These are phyloP conservation scores for Tachypleus tridentatus DNA, from an alignment of 1,140 invertebrate species.

Conservation along the genomic window DNA sequence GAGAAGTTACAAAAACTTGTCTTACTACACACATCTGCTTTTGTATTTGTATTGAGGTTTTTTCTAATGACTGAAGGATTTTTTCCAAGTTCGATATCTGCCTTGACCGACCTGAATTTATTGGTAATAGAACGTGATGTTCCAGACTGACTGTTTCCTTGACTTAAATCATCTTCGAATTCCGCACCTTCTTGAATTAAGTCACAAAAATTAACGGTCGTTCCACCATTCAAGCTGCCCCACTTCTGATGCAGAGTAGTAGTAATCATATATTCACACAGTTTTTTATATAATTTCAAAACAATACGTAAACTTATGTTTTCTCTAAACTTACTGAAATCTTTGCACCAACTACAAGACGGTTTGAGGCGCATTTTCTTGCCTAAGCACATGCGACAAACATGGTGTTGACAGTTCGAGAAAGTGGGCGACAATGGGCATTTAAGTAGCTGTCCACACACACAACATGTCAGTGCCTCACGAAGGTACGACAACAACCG, in stretches of 20 bases:
- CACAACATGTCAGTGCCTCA: conserved; percentile 73
- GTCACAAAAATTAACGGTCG: conserved; percentile 49
- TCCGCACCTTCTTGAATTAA: conserved; percentile 64
- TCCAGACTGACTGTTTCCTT: background rate
- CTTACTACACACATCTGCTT: conserved; percentile 1
- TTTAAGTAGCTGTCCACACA: conserved; percentile 67
- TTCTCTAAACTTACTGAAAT: conserved; percentile 66
- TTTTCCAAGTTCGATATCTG: background rate
- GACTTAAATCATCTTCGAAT: conserved; percentile 56
- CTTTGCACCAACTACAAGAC: conserved; percentile 69
- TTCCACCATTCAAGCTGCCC: conserved; percentile 36
- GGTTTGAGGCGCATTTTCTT: conserved; percentile 72
- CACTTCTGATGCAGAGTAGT: conserved; percentile 50
- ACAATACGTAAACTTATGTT: conserved; percentile 67
- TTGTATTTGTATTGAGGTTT: background rate
- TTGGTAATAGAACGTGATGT: background rate
- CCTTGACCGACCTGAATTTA: background rate
- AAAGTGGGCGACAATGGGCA: conserved; percentile 67
- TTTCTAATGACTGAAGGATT: background rate
- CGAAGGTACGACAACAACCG: conserved; percentile 66
- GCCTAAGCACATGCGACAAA: conserved; percentile 64
- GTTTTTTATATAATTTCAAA: conserved; percentile 72
- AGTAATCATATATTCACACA: conserved; percentile 65
- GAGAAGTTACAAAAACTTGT: background rate
- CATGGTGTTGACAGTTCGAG: conserved; percentile 74